A percentile compares a stretch with the other conserved stretches of the same genome.
These are phyloP conservation scores for Phoeniculus purpureus DNA, from an alignment of 2,797 vertebrate species.

Conservation along the genomic window DNA sequence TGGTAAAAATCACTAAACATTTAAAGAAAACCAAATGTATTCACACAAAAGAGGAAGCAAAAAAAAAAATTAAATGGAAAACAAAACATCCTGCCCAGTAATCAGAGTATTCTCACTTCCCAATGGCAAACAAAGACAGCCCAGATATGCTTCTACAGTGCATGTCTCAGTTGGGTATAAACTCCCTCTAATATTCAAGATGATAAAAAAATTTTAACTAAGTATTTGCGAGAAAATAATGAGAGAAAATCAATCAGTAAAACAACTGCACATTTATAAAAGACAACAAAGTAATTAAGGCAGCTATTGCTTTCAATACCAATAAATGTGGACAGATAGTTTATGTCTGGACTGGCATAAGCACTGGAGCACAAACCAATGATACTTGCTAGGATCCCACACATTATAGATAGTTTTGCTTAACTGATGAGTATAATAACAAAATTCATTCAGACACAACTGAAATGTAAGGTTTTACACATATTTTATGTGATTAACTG, in stretches of 20 bases:
- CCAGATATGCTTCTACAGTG: neutral
- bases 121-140: neutral
- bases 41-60: neutral
- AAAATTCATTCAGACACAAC: neutral
- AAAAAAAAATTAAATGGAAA: neutral
- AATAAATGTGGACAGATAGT: neutral
- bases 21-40: neutral
- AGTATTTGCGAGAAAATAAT: neutral
- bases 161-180: accelerated
- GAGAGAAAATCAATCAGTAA: neutral
- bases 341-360: neutral
- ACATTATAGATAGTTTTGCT: neutral
- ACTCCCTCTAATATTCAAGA: neutral
- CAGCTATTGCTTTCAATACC: neutral
- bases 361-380: neutral
- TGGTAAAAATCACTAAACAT: neutral
- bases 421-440: neutral
- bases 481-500: neutral
- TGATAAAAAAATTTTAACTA: neutral
- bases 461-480: neutral
- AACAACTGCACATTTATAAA: neutral
- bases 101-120: neutral
- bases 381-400: neutral
- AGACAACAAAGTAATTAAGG: neutral
- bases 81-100: neutral